Conservation (phyloP, 2,797 vertebrate genomes). For the Cichlasoma orientale region DNA sequence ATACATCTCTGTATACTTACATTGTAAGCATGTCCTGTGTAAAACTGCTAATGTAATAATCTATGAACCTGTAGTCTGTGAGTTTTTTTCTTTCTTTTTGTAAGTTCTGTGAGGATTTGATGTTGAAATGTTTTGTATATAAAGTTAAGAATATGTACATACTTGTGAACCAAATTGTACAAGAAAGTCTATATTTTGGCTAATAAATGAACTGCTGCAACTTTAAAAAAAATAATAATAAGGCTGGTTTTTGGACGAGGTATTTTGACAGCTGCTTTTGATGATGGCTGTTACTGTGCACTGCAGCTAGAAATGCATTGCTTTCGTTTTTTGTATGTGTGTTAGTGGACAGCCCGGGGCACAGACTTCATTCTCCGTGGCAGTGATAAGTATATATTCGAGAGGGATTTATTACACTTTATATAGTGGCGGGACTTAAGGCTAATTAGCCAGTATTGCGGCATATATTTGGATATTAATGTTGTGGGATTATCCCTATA, state of each 20-base stretch:
- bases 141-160: constrained; percentile 98
- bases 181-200: constrained; percentile 99
- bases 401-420: constrained; percentile 77
- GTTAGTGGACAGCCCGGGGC: constrained; percentile 60
- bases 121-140: constrained; percentile 94
- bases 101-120: constrained; percentile 91
- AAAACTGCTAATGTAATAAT: constrained; percentile 92
- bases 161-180: constrained; percentile 99
- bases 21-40: constrained; percentile 98
- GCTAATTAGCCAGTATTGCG: constrained; percentile 78
- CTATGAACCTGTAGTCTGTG: constrained; percentile 90
- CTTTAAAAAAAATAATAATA: constrained; percentile 76
- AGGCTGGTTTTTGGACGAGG: constrained; percentile 57
- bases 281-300: constrained; percentile 53
- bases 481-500: constrained; percentile 76
- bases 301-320: constrained; percentile 46
- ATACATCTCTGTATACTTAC: constrained; percentile 91
- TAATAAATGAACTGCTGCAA: constrained; percentile 99
- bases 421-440: constrained; percentile 72
- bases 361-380: constrained; percentile 65
- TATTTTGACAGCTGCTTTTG: constrained; percentile 64
- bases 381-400: constrained; percentile 70
- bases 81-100: constrained; percentile 80
- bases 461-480: constrained; percentile 81
- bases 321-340: constrained; percentile 36